Evolutionary conservation across 1,140 invertebrate species (phyloP), one percentile per base, ranked within the genome.

Genomic region (Drosophila micromelanica): DNA sequence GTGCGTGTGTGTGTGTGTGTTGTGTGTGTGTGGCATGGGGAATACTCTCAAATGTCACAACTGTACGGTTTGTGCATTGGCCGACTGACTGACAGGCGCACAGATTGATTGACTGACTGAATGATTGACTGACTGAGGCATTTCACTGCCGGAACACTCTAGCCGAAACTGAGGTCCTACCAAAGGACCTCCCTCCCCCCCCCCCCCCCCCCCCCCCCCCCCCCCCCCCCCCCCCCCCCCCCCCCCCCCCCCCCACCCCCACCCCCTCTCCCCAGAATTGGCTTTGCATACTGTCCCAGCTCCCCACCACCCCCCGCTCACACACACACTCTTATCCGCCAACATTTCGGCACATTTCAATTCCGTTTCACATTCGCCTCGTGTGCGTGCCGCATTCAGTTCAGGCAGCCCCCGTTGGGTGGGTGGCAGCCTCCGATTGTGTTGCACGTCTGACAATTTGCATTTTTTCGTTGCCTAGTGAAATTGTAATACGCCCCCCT

Each of bases 391-490:
- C 60, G 45, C 49, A 42, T 49, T 45, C 65, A 51, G 15, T 63
- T 40, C n/a, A n/a, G 32, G 32, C 7, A 7, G 32, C 32, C 8
- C 8, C 20, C 20, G 20, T 0, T 23, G 20, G 20, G 20, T 23
- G 35, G 69, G 54, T 5, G 30, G 43, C 67, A 59, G 57, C 48
- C 48, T 62, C 75, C 62, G 73, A 73, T 80, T 85, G 69, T 65
- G 54, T 78, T 81, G 75, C 82, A 78, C 76, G 78, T 78, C 78
- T 78, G 68, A 76, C 82, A 87, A 82, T 89, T 87, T 82, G 71
- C 82, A 81, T 86, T 75, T 87, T 87, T 75, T 68, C 57, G 52
- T 64, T 73, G 43, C 59, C 59, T 42, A 20, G 37, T 27, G 37
- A 40, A 54, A 17, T 55, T 15, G 54, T 17, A 40, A 49, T 5